Base-by-base conservation (phyloP, 2,113 vertebrate species). In the Typhlomys cinereus region DNA sequence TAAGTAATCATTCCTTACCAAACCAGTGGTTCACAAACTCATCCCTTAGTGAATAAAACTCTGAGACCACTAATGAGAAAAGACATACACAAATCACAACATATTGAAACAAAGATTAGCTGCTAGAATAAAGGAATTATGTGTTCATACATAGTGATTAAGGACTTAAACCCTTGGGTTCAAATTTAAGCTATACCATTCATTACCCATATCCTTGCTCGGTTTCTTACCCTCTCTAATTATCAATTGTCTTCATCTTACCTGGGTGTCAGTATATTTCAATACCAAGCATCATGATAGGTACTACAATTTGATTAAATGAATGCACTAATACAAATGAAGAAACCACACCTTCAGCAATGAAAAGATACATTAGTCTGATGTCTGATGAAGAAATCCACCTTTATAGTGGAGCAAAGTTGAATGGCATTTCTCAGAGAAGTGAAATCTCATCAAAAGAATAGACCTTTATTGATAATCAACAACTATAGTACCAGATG, bases 381-480 rank as follows among this genome's bases (percentile, higher is more conserved):
- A 27, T 41, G 41, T 34, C 52, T 86, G 88, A 83, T 54, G 36
- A 41, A 83, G 71, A 93, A 61, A n/a, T 52, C 41, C 81, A 88
- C 18, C 23, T 90, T 59, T 12, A 48, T 61, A 62, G 52, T 89
- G 88, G 61, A 90, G 52, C 48, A 59, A 29, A 89, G 12, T 34
- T 62, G 76, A 7, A 34, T 34, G 14, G 44, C 36, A 92, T 74
- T 78, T 84, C 21, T n/a, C 78, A 88, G 11, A 88, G 70, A 78
- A 81, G 34, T 50, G 62, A 88, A 81, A 17, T 62, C 41, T 61
- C 61, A 71, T 86, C 39, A 85, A 69, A 67, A 29, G 76, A 44
- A 85, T 74, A 80, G 9, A 79, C 62, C 74, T 89, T 25, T 67
- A 79, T 66, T 81, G 82, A 29, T 94, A 90, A 70, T 12, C 46